Percentiles rank a stretch among this genome's conserved stretches.
Evolutionary conservation across 2,797 vertebrate species (phyloP).

Genomic region (Otus scops): DNA sequence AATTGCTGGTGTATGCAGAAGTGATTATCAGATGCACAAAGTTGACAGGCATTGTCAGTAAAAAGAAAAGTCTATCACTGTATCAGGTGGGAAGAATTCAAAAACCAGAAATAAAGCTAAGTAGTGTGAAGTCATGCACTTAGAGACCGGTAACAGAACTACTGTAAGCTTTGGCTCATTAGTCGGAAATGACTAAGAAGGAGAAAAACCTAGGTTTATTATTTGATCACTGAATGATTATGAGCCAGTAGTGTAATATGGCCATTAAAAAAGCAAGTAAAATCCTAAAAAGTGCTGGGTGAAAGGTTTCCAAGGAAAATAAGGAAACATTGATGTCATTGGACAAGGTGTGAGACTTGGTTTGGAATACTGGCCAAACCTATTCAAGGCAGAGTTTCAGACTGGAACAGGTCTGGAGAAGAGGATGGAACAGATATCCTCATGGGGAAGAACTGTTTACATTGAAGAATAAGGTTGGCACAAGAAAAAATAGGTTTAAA

Average conservation of each 20-base stretch:
- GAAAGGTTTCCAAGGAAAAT: not conserved
- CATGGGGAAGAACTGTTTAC: not conserved
- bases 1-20: not conserved
- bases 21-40: conserved; percentile 5
- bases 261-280: not conserved
- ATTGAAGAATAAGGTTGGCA: not conserved
- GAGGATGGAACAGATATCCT: not conserved
- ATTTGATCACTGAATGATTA: not conserved
- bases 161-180: not conserved
- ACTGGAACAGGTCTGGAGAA: not conserved
- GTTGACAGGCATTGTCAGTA: not conserved
- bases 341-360: not conserved
- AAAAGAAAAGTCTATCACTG: not conserved
- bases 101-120: not conserved
- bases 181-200: not conserved
- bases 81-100: not conserved
- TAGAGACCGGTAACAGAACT: not conserved
- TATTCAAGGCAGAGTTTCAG: not conserved
- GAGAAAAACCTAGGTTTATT: not conserved
- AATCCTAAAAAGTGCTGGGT: not conserved
- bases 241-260: not conserved
- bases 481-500: not conserved
- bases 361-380: not conserved
- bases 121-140: not conserved
- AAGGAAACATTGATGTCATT: not conserved